Percentiles rank a stretch among this genome's conserved stretches.
Conservation (phyloP, 1,140 invertebrate genomes). For the Teleopsis dalmanni region DNA sequence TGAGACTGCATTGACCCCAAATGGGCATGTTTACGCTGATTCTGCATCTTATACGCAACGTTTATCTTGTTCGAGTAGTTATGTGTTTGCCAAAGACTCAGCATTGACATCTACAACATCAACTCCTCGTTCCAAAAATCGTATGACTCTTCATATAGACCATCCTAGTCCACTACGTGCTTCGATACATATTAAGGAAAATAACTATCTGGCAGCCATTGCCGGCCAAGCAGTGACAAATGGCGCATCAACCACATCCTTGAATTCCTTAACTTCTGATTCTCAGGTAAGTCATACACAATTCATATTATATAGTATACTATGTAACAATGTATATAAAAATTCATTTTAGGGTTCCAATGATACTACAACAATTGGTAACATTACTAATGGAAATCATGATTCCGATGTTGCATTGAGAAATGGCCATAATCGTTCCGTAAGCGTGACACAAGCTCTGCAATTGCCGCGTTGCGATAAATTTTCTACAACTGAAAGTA, state of each 20-base stretch:
- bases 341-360: conserved; percentile 46
- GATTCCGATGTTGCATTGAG: conserved; percentile 32
- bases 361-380: conserved; percentile 54
- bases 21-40: conserved; percentile 42
- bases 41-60: conserved; percentile 44
- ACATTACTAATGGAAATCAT: conserved; percentile 18
- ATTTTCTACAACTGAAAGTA: conserved; percentile 52
- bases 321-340: not conserved
- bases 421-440: conserved; percentile 44
- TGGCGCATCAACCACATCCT: conserved; percentile 49
- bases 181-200: conserved; percentile 58
- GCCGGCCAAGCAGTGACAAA: conserved; percentile 61
- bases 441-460: conserved; percentile 52
- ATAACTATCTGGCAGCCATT: conserved; percentile 68
- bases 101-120: conserved; percentile 33
- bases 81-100: conserved; percentile 42
- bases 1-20: conserved; percentile 29
- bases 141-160: conserved; percentile 51
- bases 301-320: not conserved
- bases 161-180: conserved; percentile 50
- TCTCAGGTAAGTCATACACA: conserved; percentile 20
- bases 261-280: conserved; percentile 37
- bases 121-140: conserved; percentile 46
- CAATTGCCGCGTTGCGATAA: conserved; percentile 61
- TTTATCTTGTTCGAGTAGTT: conserved; percentile 48